These are phyloP conservation scores for Alcedo quadribrachys DNA, from an alignment of 2,797 vertebrate species.

Conservation along the genomic window DNA sequence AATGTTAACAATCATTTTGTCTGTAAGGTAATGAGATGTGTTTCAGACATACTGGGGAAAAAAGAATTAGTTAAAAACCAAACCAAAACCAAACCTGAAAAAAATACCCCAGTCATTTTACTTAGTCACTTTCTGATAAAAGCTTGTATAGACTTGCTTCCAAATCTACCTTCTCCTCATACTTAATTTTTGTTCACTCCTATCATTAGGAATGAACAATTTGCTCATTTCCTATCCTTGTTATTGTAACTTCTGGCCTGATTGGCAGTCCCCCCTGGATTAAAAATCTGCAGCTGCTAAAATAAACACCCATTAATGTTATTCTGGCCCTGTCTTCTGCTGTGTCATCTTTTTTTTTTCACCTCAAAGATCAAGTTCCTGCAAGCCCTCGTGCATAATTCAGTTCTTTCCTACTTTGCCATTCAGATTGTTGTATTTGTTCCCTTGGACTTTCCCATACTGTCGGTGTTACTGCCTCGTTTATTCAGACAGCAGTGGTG, in stretches of 20 bases:
- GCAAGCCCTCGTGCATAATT: neutral
- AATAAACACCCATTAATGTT: neutral
- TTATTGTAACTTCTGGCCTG: conserved; percentile 21
- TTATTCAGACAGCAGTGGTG: rapidly evolving
- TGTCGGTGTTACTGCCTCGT: neutral
- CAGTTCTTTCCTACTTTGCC: neutral
- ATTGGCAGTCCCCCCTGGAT: neutral
- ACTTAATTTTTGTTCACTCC: neutral
- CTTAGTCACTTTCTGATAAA: neutral
- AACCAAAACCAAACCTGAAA: neutral
- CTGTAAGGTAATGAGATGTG: neutral
- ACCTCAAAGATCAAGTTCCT: neutral
- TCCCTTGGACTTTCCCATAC: neutral
- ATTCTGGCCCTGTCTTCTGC: neutral
- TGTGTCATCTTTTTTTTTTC: neutral
- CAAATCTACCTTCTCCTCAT: neutral
- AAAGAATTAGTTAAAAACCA: neutral
- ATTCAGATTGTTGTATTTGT: neutral
- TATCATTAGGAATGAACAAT: too few relatives aligned
- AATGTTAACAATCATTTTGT: neutral
- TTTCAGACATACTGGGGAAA: neutral
- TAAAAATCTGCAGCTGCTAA: conserved; percentile 9
- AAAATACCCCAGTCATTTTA: neutral
- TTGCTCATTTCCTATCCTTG: conserved; percentile 5
- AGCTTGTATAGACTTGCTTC: neutral